Conservation (phyloP, 2,888 invertebrate genomes). For the Pristionchus mayeri region DNA sequence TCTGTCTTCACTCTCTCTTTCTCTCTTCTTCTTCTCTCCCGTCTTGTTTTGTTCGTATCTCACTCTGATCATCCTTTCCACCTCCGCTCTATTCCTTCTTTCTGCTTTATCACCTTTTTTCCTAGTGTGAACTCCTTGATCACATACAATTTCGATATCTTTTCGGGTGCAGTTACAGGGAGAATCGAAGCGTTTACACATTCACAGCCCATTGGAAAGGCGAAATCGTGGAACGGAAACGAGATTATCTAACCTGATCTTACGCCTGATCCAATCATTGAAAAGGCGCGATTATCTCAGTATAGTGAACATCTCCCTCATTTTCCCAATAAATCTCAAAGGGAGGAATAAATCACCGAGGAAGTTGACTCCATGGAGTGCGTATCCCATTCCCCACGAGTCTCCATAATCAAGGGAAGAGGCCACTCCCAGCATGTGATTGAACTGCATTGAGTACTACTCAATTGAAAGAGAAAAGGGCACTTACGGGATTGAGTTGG, state of each 20-base stretch:
- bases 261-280: neutral
- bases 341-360: constrained; percentile 49
- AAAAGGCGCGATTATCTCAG: neutral
- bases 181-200: too few relatives aligned
- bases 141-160: neutral
- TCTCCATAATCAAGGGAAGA: constrained; percentile 62
- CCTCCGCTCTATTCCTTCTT: neutral
- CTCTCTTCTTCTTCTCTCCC: neutral
- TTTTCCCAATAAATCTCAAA: neutral
- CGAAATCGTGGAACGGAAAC: too few relatives aligned
- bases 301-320: neutral
- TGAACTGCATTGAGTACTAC: too few relatives aligned
- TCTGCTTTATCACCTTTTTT: neutral
- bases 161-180: neutral
- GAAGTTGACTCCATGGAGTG: constrained; percentile 64
- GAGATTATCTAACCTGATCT: too few relatives aligned
- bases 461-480: too few relatives aligned
- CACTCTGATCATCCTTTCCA: neutral
- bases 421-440: constrained; percentile 61
- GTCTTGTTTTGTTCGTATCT: neutral
- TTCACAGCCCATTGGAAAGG: too few relatives aligned
- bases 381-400: constrained; percentile 63
- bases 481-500: constrained; percentile 64
- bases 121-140: neutral
- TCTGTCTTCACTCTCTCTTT: neutral